These are phyloP conservation scores for Metalampra italica DNA, from an alignment of 2,888 invertebrate genomes.

Conservation along the genomic window DNA sequence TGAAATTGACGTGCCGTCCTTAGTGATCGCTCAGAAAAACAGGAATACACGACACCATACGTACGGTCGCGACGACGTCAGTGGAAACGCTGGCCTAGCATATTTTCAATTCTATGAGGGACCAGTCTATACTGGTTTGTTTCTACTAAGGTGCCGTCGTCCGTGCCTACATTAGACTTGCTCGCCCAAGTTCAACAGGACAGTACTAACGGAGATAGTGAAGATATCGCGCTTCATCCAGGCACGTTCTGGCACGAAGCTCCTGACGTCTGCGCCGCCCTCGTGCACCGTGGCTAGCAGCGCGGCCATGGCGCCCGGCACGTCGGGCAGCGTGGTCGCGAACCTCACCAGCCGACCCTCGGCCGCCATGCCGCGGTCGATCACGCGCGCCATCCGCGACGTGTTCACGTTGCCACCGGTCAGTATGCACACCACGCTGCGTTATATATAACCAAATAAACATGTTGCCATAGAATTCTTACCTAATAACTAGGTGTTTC, in stretches of 20 bases:
- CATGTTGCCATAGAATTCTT: too few relatives aligned
- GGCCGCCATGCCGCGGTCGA: slow-evolving; percentile 90
- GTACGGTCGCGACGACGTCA: too few relatives aligned
- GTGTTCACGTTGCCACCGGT: slow-evolving; percentile 94
- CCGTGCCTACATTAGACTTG: background rate
- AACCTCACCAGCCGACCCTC: slow-evolving; percentile 82
- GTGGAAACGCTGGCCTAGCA: too few relatives aligned
- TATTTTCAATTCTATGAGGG: too few relatives aligned
- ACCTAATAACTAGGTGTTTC: too few relatives aligned
- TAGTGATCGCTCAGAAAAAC: too few relatives aligned
- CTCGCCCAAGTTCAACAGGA: background rate
- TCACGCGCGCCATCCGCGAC: slow-evolving; percentile 87
- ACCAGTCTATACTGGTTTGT: too few relatives aligned
- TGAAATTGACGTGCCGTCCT: too few relatives aligned
- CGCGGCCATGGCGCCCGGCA: slow-evolving; percentile 90
- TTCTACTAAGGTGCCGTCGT: too few relatives aligned
- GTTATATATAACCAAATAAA: too few relatives aligned
- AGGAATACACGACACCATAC: too few relatives aligned
- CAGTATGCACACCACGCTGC: slow-evolving; percentile 86
- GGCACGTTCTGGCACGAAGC: slow-evolving; percentile 93
- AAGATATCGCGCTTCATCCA: slow-evolving; percentile 93
- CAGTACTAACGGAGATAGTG: slow-evolving; percentile 28
- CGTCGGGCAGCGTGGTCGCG: slow-evolving; percentile 81
- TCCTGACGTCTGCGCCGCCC: slow-evolving; percentile 90
- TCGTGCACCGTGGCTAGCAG: slow-evolving; percentile 83